A percentile compares a stretch with the other conserved stretches of the same genome.
Evolutionary conservation across 92 coral and sea anemone species (phyloP).

Genomic region (Epizoanthus stellaris): DNA sequence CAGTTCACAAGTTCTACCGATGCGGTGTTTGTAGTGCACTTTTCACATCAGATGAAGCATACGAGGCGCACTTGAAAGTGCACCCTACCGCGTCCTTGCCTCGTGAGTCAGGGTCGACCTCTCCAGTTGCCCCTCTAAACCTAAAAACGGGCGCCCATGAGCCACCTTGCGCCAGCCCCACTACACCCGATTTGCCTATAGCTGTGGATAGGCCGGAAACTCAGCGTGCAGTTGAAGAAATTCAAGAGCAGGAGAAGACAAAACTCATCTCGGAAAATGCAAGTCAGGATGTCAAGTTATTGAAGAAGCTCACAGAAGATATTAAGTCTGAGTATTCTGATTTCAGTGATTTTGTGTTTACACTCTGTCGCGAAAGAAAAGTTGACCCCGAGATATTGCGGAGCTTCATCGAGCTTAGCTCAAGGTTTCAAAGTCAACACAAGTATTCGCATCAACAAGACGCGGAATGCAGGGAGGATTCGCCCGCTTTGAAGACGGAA

Average conservation of each 20-base stretch:
- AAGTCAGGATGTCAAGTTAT: neutral
- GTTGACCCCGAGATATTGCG: slow-evolving; percentile 37
- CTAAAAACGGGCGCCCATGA: neutral
- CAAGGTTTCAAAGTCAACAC: slow-evolving; percentile 20
- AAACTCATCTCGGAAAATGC: neutral
- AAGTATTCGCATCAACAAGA: neutral
- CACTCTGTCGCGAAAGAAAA: slow-evolving; percentile 24
- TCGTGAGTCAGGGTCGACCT: neutral
- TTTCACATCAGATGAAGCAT: slow-evolving; percentile 85
- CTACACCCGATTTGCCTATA: too few species aligned
- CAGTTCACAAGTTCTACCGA: slow-evolving; percentile 88
- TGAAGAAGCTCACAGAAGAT: slow-evolving; percentile 17
- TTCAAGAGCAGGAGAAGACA: neutral
- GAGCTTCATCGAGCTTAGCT: slow-evolving; percentile 28
- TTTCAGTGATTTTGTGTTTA: slow-evolving; percentile 32
- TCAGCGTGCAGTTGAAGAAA: neutral
- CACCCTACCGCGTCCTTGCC: slow-evolving; percentile 57
- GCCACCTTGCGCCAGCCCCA: neutral
- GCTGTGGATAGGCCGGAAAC: neutral
- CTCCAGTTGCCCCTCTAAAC: neutral
- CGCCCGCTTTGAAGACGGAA: slow-evolving; percentile 1
- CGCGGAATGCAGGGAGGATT: neutral
- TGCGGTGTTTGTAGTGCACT: slow-evolving; percentile 81
- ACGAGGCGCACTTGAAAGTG: slow-evolving; percentile 74
- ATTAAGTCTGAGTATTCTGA: slow-evolving; percentile 1